Percentiles rank a stretch among this genome's conserved stretches.
Evolutionary conservation across 2,888 invertebrate genomes (phyloP).

Genomic region (Thyatira batis): DNA sequence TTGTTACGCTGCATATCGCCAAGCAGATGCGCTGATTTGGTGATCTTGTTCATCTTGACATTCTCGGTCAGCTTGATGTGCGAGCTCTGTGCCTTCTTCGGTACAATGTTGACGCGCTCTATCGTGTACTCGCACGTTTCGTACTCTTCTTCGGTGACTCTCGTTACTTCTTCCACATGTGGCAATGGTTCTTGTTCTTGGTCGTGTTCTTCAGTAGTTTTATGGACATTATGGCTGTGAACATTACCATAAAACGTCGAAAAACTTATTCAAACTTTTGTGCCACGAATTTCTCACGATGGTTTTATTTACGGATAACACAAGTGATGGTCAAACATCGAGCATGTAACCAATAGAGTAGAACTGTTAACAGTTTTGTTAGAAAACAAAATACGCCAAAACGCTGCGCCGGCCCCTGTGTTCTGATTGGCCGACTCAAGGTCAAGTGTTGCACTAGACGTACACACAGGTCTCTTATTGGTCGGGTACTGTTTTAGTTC

Average conservation of each 20-base stretch:
- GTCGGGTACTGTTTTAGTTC: too few relatives aligned
- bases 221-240: slow-evolving; percentile 41
- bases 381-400: too few relatives aligned
- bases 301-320: neutral
- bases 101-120: slow-evolving; percentile 11
- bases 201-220: too few relatives aligned
- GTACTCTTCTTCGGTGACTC: slow-evolving; percentile 33
- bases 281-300: neutral
- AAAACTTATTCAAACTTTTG: too few relatives aligned
- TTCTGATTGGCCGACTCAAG: too few relatives aligned
- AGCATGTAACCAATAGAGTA: too few relatives aligned
- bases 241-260: too few relatives aligned
- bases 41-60: slow-evolving; percentile 55
- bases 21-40: slow-evolving; percentile 69
- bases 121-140: slow-evolving; percentile 28
- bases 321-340: too few relatives aligned
- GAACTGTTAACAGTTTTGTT: too few relatives aligned
- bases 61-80: slow-evolving; percentile 51
- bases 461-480: too few relatives aligned
- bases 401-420: too few relatives aligned
- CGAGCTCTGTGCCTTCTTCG: slow-evolving; percentile 69
- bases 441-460: too few relatives aligned
- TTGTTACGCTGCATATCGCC: slow-evolving; percentile 43
- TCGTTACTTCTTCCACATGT: slow-evolving; percentile 28
- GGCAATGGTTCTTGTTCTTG: slow-evolving; percentile 19